These are phyloP conservation scores for Hofmannophila pseudospretella DNA, from an alignment of 2,888 invertebrate genomes.

Conservation along the genomic window DNA sequence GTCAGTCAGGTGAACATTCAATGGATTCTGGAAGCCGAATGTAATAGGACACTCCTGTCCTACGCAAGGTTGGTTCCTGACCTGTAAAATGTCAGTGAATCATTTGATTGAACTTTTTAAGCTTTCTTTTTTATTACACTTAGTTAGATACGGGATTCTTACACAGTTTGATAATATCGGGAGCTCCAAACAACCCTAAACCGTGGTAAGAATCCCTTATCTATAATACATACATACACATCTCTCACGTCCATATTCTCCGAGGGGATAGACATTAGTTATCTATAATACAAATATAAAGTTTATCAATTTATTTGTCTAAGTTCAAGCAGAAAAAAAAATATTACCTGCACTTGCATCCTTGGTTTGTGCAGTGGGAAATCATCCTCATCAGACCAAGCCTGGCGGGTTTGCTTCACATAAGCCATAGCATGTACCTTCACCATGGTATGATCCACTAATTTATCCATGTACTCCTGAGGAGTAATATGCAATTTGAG, in stretches of 20 bases:
- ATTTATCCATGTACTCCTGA: slow-evolving; percentile 82
- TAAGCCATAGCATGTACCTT: slow-evolving; percentile 85
- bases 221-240: too few species aligned
- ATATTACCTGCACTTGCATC: slow-evolving; percentile 76
- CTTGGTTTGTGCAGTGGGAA: slow-evolving; percentile 83
- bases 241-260: too few species aligned
- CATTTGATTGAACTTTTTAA: too few species aligned
- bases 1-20: slow-evolving; percentile 79
- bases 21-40: slow-evolving; percentile 83
- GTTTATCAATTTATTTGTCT: too few species aligned
- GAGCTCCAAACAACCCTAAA: too few species aligned
- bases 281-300: too few species aligned
- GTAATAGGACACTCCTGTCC: slow-evolving; percentile 74
- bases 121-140: too few species aligned
- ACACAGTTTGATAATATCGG: too few species aligned
- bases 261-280: too few species aligned
- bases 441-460: slow-evolving; percentile 83
- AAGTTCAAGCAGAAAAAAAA: background rate
- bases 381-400: slow-evolving; percentile 86
- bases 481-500: slow-evolving; percentile 79
- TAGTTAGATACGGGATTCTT: too few species aligned
- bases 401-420: slow-evolving; percentile 84
- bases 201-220: too few species aligned
- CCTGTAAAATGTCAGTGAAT: slow-evolving; percentile 32
- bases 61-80: slow-evolving; percentile 67